These are phyloP conservation scores for Formica aserva DNA, from an alignment of 2,888 invertebrate species.

Conservation along the genomic window DNA sequence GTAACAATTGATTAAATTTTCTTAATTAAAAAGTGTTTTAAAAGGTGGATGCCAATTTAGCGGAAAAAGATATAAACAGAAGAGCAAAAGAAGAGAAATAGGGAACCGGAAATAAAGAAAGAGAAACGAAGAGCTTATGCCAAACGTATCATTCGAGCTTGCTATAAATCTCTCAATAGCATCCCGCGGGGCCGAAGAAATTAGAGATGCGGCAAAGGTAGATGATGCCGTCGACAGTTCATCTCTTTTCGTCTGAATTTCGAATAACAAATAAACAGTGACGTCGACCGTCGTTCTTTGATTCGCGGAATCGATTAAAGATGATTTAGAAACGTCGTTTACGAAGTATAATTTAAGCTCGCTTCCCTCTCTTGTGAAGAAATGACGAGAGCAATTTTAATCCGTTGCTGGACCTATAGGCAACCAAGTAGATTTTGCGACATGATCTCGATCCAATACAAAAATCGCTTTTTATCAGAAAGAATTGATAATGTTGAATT, in stretches of 20 bases:
- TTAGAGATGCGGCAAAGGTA: constrained; percentile 63
- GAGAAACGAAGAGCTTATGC: constrained; percentile 60
- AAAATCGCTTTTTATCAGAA: not conserved
- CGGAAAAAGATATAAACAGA: not conserved
- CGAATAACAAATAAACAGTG: constrained; percentile 71
- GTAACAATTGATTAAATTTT: not conserved
- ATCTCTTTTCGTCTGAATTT: constrained; percentile 39
- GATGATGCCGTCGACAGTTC: constrained; percentile 34
- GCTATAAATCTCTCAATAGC: constrained; percentile 77
- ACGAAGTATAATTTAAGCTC: constrained; percentile 24
- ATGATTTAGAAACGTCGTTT: constrained; percentile 70
- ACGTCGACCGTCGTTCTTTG: constrained; percentile 48
- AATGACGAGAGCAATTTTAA: constrained; percentile 1
- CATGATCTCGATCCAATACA: not conserved
- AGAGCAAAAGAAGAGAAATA: not conserved
- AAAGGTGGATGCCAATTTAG: constrained; percentile 4
- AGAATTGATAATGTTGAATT: not conserved
- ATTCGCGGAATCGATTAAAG: constrained; percentile 75
- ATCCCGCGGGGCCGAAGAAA: constrained; percentile 63
- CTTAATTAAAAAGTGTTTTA: not conserved
- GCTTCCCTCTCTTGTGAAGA: not conserved
- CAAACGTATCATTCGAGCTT: constrained; percentile 71
- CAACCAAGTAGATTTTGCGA: not conserved
- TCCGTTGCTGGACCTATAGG: not conserved
- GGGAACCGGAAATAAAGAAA: not conserved